Evolutionary conservation across 2,888 invertebrate species (phyloP).

Genomic region (Polyploca ridens): DNA sequence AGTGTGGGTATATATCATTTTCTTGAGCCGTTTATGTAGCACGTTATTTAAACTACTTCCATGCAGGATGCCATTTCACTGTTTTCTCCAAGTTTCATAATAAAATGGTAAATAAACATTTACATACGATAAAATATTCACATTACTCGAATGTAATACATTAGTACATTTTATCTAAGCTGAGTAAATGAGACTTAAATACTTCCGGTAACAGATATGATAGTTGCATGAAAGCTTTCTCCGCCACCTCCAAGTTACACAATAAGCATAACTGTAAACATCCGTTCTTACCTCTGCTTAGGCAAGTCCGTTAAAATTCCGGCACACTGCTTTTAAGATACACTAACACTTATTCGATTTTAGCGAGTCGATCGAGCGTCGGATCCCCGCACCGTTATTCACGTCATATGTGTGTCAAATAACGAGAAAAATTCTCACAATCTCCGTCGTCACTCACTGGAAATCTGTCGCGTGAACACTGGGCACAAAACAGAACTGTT

Average conservation of each 20-base stretch:
- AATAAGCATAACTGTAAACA: conserved; percentile 81
- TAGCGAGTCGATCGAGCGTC: conserved; percentile 78
- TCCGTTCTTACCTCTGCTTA: conserved; percentile 79
- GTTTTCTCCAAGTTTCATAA: neutral
- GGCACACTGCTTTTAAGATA: conserved; percentile 73
- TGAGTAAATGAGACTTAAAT: conserved; percentile 20
- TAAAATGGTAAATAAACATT: neutral
- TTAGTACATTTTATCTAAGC: neutral
- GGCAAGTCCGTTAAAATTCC: conserved; percentile 83
- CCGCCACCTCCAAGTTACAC: conserved; percentile 69
- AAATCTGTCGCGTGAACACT: conserved; percentile 47
- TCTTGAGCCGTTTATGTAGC: neutral
- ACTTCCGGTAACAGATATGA: conserved; percentile 42
- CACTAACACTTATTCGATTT: conserved; percentile 79
- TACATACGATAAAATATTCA: neutral
- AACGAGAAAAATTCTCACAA: conserved; percentile 70
- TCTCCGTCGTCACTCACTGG: conserved; percentile 45
- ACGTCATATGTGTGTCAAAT: conserved; percentile 81
- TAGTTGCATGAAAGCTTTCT: conserved; percentile 57
- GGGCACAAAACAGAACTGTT: conserved; percentile 63
- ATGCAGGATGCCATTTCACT: neutral
- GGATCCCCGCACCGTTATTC: conserved; percentile 78
- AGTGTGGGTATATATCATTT: conserved; percentile 9
- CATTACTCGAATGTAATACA: neutral
- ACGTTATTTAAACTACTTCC: neutral